Percentiles rank a stretch among this genome's conserved stretches.
Conservation (phyloP, 2,888 invertebrate genomes). For the Crematogaster levior region DNA sequence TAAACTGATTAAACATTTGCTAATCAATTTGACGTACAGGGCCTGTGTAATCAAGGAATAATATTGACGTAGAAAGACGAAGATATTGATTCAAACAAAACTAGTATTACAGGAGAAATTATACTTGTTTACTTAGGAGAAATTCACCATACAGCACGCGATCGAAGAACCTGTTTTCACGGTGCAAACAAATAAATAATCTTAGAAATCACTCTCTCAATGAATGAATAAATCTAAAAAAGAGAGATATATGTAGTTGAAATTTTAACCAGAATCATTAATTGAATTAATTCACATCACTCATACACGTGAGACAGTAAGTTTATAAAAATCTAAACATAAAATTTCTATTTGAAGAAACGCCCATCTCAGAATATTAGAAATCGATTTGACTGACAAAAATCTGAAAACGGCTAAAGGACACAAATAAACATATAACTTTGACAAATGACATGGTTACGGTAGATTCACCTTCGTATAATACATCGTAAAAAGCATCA, state of each 20-base stretch:
- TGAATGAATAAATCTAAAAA: background rate
- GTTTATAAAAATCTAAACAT: background rate
- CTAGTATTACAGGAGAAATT: conserved; percentile 6
- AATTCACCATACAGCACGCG: background rate
- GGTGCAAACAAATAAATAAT: background rate
- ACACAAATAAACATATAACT: too few relatives aligned
- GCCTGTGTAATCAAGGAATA: background rate
- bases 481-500: conserved; percentile 23
- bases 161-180: conserved; percentile 13
- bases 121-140: conserved; percentile 9
- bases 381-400: background rate
- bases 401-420: background rate
- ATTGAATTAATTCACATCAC: background rate
- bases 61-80: conserved; percentile 22
- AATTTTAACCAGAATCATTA: background rate
- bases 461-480: background rate
- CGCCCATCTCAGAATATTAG: background rate
- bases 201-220: background rate
- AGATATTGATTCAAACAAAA: conserved; percentile 15
- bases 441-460: background rate
- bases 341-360: background rate
- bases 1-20: conserved; percentile 1
- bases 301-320: background rate
- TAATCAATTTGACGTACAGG: background rate
- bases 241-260: background rate